Evolutionary conservation across 2,888 invertebrate species (phyloP).

Genomic region (Gastrophysa polygoni): DNA sequence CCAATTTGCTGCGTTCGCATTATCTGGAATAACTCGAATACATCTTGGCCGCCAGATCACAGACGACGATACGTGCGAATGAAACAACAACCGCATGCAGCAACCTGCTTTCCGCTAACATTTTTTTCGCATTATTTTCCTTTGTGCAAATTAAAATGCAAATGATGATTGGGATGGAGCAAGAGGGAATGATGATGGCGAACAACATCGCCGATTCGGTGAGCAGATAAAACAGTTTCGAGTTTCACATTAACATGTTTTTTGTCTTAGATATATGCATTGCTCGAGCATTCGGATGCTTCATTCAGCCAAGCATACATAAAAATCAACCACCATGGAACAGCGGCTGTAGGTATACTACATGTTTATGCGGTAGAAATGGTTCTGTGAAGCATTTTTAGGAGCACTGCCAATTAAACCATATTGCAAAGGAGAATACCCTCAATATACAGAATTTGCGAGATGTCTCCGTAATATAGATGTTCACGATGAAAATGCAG

Average conservation of each 20-base stretch:
- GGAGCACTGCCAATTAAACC: too few species aligned
- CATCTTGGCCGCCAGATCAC: conserved; percentile 42
- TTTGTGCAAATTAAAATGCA: conserved; percentile 40
- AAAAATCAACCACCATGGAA: not conserved
- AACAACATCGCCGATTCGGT: not conserved
- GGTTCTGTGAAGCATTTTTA: too few species aligned
- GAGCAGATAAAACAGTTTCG: not conserved
- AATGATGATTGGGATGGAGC: conserved; percentile 38
- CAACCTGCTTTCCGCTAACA: conserved; percentile 38
- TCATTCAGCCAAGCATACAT: not conserved
- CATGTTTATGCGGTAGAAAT: too few species aligned
- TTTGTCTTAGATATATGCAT: not conserved
- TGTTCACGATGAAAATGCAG: too few species aligned
- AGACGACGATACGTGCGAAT: conserved; percentile 44
- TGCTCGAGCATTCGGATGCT: not conserved
- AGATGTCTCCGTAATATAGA: too few species aligned
- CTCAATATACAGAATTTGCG: too few species aligned
- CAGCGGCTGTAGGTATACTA: too few species aligned
- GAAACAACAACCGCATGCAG: conserved; percentile 39
- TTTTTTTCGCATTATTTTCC: conserved; percentile 34
- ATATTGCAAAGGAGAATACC: too few species aligned
- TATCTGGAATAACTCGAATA: conserved; percentile 46
- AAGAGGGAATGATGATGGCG: conserved; percentile 21
- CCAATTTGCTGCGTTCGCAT: conserved; percentile 45
- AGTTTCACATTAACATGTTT: not conserved